Conservation (phyloP, 2,113 vertebrate genomes). For the Labeo catla region DNA sequence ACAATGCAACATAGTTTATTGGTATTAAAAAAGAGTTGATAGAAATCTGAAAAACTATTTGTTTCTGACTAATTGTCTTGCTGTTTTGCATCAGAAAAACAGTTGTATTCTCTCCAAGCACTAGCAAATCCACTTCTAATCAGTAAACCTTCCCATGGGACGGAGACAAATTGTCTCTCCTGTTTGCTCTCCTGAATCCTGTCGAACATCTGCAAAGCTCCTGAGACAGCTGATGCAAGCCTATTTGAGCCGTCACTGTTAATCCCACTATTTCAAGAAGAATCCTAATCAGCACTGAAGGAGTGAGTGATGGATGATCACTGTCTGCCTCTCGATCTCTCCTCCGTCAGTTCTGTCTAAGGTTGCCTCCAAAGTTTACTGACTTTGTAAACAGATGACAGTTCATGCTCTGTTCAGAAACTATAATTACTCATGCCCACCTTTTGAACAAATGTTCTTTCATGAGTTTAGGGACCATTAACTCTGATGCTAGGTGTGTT, state of each 20-base stretch:
- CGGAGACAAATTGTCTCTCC: slow-evolving; percentile 4
- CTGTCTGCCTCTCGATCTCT: background rate
- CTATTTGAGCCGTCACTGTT: slow-evolving; percentile 24
- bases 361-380: background rate
- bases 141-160: slow-evolving; percentile 11
- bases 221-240: background rate
- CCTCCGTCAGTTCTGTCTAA: background rate
- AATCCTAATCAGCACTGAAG: slow-evolving; percentile 20
- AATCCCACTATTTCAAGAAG: slow-evolving; percentile 3
- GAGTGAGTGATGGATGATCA: slow-evolving; percentile 22
- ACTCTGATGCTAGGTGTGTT: background rate
- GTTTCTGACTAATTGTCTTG: background rate
- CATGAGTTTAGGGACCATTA: background rate
- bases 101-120: background rate
- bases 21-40: background rate
- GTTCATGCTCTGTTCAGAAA: background rate
- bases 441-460: background rate
- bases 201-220: slow-evolving; percentile 25
- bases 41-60: background rate
- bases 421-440: background rate
- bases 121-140: slow-evolving; percentile 5
- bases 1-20: background rate
- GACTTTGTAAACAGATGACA: slow-evolving; percentile 2
- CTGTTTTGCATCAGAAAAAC: background rate
- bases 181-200: slow-evolving; percentile 36